Conservation (phyloP, 2,888 invertebrate genomes). For the Lymantria dispar region DNA sequence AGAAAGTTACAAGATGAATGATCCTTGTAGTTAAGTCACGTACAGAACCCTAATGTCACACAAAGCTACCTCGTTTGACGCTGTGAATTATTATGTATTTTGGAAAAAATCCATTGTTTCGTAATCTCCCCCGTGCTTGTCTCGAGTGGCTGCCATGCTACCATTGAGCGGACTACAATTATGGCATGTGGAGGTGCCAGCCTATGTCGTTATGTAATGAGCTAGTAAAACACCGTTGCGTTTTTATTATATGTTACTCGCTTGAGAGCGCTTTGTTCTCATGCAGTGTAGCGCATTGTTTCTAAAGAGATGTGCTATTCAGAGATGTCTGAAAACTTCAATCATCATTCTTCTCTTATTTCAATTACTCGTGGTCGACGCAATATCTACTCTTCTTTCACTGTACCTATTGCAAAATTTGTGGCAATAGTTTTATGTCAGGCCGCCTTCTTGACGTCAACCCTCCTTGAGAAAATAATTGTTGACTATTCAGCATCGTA, state of each 20-base stretch:
- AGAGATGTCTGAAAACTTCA: too few species aligned
- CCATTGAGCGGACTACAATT: slow-evolving; percentile 48
- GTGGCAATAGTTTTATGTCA: too few species aligned
- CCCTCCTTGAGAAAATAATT: too few species aligned
- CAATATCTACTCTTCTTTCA: too few species aligned
- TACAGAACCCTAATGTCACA: slow-evolving; percentile 62
- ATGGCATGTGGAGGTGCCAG: slow-evolving; percentile 62
- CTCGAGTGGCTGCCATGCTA: slow-evolving; percentile 44
- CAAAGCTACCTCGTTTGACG: slow-evolving; percentile 73
- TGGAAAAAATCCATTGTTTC: slow-evolving; percentile 78
- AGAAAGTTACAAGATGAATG: too few species aligned
- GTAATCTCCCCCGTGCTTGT: slow-evolving; percentile 73
- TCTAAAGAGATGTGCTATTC: too few species aligned
- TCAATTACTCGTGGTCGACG: too few species aligned
- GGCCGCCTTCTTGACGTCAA: too few species aligned
- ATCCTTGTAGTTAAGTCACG: too few species aligned
- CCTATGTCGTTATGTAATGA: slow-evolving; percentile 64
- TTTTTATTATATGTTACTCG: slow-evolving; percentile 12
- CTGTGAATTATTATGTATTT: slow-evolving; percentile 80
- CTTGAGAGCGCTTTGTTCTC: neutral
- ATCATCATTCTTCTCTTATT: too few species aligned
- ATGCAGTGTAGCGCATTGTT: neutral
- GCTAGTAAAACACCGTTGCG: slow-evolving; percentile 32
- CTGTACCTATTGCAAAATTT: too few species aligned
- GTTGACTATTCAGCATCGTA: too few species aligned